A percentile compares a stretch with the other conserved stretches of the same genome.
These are phyloP conservation scores for Cephus spinipes DNA, from an alignment of 2,888 invertebrate genomes.

Conservation along the genomic window DNA sequence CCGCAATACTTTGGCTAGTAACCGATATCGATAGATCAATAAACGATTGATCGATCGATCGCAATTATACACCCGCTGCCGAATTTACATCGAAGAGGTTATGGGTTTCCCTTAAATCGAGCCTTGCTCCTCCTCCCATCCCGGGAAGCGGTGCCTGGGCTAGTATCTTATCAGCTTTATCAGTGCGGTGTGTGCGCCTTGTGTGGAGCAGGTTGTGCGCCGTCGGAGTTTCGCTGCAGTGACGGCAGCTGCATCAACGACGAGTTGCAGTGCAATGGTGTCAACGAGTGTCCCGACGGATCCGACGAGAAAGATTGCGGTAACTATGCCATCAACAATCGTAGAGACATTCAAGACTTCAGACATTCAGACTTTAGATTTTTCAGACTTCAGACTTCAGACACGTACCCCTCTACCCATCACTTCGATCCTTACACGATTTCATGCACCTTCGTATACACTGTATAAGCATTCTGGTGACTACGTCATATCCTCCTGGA, in stretches of 20 bases:
- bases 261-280: constrained; percentile 71
- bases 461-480: background rate
- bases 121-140: background rate
- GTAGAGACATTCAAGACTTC: background rate
- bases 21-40: background rate
- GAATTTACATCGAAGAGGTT: background rate
- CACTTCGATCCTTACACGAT: background rate
- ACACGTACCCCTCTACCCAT: background rate
- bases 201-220: constrained; percentile 67
- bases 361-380: background rate
- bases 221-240: constrained; percentile 69
- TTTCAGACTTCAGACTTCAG: background rate
- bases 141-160: background rate
- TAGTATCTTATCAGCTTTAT: constrained; percentile 36
- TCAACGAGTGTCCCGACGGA: constrained; percentile 71
- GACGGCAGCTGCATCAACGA: constrained; percentile 73
- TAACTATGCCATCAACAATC: constrained; percentile 51
- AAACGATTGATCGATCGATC: background rate
- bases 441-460: background rate
- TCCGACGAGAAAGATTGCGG: constrained; percentile 72
- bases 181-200: constrained; percentile 62
- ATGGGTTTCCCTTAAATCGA: background rate
- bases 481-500: background rate
- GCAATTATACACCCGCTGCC: background rate
- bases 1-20: background rate